phyloP scores from a whole-genome alignment of 1,140 invertebrate genomes.

The Drosophila tani region DNA sequence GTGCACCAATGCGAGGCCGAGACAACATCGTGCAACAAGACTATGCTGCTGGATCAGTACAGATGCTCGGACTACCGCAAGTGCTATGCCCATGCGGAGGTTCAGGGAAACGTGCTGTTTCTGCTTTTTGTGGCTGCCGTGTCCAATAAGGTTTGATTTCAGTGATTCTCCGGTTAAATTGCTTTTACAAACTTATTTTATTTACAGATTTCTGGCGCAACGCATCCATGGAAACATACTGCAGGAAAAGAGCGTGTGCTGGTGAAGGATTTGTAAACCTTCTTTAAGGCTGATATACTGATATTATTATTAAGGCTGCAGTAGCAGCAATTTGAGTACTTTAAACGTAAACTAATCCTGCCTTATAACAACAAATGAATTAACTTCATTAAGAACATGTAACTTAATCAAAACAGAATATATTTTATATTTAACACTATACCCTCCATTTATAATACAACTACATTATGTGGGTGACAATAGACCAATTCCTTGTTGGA shows the following conservation, averaged over 20 bases:
- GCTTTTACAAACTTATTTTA: neutral
- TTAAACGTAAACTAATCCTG: neutral
- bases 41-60: slow-evolving; percentile 65
- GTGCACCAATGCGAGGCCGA: slow-evolving; percentile 45
- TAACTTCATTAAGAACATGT: neutral
- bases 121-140: slow-evolving; percentile 71
- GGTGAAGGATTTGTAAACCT: slow-evolving; percentile 22
- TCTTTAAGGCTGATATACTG: slow-evolving; percentile 21
- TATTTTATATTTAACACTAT: slow-evolving; percentile 3
- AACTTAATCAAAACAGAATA: neutral
- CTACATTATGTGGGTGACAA: slow-evolving; percentile 9
- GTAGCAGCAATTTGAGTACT: neutral
- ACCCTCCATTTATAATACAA: neutral
- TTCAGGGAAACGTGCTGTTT: slow-evolving; percentile 63
- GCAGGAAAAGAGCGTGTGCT: slow-evolving; percentile 53
- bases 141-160: slow-evolving; percentile 67
- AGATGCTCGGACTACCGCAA: slow-evolving; percentile 80
- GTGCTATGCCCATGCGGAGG: slow-evolving; percentile 71
- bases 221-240: slow-evolving; percentile 43
- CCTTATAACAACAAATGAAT: neutral
- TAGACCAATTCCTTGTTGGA: slow-evolving; percentile 7
- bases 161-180: accelerated
- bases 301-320: neutral
- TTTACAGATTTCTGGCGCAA: slow-evolving; percentile 47
- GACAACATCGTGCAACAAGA: slow-evolving; percentile 17